These are phyloP conservation scores for Charaxes varanes DNA, from an alignment of 1,140 invertebrate species.

Conservation along the genomic window DNA sequence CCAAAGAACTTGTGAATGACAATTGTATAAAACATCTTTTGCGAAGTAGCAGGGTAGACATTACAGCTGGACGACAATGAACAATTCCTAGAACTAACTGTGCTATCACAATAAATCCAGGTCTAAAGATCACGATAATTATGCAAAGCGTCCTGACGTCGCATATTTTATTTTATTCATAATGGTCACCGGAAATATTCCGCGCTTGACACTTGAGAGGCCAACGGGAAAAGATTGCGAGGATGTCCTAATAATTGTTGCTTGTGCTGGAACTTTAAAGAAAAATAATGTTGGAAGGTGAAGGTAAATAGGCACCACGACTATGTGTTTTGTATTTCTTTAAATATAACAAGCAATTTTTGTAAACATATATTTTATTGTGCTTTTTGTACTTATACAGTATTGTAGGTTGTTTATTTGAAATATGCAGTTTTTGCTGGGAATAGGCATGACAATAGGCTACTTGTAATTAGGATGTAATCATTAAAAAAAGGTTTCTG, in stretches of 20 bases:
- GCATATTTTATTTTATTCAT: constrained; percentile 7
- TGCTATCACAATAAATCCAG: background rate
- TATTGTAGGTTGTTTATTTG: too few relatives aligned
- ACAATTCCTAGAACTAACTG: background rate
- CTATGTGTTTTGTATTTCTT: background rate
- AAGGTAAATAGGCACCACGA: constrained; percentile 2
- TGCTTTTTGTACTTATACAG: too few relatives aligned
- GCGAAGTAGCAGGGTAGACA: too few relatives aligned
- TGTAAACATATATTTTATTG: too few relatives aligned
- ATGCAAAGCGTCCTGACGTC: background rate
- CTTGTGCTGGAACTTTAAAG: constrained; percentile 6
- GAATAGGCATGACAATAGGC: too few relatives aligned
- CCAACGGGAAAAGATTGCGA: constrained; percentile 20
- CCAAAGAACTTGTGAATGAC: too few relatives aligned
- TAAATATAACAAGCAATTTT: too few relatives aligned
- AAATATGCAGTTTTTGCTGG: too few relatives aligned
- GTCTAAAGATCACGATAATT: constrained; percentile 3
- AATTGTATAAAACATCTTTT: too few relatives aligned
- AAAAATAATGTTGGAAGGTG: constrained; percentile 10
- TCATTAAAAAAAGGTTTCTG: too few relatives aligned
- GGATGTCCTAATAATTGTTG: constrained; percentile 14
- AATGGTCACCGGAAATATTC: constrained; percentile 20
- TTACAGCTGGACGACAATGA: too few relatives aligned
- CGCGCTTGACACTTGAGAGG: constrained; percentile 7
- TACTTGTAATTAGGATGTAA: too few relatives aligned